These are phyloP conservation scores for Glaucidium brasilianum DNA, from an alignment of 2,113 vertebrate genomes.

Conservation along the genomic window DNA sequence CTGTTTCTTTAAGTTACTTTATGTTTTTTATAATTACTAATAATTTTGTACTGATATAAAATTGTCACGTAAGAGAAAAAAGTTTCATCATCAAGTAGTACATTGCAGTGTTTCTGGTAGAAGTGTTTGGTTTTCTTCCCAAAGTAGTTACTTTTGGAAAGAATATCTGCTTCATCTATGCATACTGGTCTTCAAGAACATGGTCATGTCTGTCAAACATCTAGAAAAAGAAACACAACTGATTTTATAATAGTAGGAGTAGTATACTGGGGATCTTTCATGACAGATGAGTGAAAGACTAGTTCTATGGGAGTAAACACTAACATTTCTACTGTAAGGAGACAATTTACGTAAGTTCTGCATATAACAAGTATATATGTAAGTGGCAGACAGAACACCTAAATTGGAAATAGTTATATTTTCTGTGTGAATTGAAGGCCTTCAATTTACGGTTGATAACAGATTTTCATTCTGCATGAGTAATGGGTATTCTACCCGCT, in stretches of 20 bases:
- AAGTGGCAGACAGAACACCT: neutral
- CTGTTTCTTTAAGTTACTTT: neutral
- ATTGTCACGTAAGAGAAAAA: neutral
- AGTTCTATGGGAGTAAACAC: neutral
- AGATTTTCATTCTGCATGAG: neutral
- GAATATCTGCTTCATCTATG: neutral
- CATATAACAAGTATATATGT: neutral
- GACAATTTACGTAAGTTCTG: neutral
- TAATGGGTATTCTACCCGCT: neutral
- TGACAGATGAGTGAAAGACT: neutral
- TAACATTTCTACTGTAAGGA: neutral
- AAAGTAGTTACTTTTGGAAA: neutral
- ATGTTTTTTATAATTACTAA: neutral
- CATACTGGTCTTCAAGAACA: neutral
- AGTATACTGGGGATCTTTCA: neutral
- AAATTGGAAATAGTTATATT: neutral
- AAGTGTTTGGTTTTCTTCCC: neutral
- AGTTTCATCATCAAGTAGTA: neutral
- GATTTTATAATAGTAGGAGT: neutral
- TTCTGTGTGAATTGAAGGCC: neutral
- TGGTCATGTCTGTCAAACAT: neutral
- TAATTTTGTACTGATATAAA: neutral
- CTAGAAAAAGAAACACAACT: neutral
- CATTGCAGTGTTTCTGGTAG: neutral
- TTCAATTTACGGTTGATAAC: neutral